Evolutionary conservation across 2,797 vertebrate species (phyloP).

Genomic region (Rhincodon typus): DNA sequence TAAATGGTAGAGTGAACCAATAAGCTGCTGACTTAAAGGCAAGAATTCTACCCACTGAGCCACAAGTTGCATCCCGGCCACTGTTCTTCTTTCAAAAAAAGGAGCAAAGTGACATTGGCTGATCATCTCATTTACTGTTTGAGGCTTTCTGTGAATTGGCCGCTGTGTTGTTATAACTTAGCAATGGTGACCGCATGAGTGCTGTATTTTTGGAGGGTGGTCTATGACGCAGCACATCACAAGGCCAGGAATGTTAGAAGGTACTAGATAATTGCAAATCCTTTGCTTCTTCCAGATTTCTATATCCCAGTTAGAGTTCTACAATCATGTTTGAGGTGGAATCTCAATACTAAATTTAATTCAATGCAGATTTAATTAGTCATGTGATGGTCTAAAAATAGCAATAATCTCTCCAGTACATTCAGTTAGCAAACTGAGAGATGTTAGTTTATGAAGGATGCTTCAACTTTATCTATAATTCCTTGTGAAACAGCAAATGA

Average conservation of each 20-base stretch:
- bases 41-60: not conserved
- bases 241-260: no score
- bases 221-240: no score
- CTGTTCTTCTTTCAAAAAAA: not conserved
- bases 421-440: not conserved
- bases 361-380: not conserved
- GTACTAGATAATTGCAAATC: not conserved
- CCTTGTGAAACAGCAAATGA: not conserved
- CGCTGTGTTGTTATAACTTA: not conserved
- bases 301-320: not conserved
- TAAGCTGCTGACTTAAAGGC: not conserved
- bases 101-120: not conserved
- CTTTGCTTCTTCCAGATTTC: conserved; percentile 13
- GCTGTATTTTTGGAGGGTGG: no score
- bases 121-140: not conserved
- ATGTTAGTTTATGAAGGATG: not conserved
- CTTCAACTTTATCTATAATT: conserved; percentile 19
- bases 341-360: not conserved
- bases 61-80: not conserved
- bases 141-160: not conserved
- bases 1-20: no score
- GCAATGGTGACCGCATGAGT: not conserved
- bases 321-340: not conserved
- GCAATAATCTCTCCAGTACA: not conserved
- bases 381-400: not conserved